Evolutionary conservation across 2,113 vertebrate genomes (phyloP), one percentile per base, ranked within the genome.

Genomic region (Lipophrys pholis): DNA sequence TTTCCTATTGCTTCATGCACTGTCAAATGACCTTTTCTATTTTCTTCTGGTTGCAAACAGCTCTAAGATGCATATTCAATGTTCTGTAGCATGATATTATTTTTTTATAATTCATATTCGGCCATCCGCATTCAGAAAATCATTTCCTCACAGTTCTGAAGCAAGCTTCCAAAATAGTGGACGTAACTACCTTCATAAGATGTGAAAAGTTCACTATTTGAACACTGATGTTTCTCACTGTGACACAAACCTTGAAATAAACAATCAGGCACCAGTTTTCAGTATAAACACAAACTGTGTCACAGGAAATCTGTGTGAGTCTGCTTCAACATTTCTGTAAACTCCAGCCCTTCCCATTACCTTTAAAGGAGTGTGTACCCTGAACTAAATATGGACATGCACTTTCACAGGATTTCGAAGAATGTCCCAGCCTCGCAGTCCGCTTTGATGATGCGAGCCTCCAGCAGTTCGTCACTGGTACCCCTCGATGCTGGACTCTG

Each of bases 331-430:
- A 40, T 93, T 92, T 95, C 69, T 93, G 78, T 91, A 91, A 92
- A 92, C 84, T 86, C 82, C 80, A 86, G 90, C 90, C 93, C 92
- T 90, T 89, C 95, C 94, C 92, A 94, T 95, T 96, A 94, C 96
- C 96, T 97, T 97, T 96, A 97, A 97, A 98, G 96, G 96, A 95
- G 95, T 92, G 94, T 95, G 93, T 93, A 95, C 88, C 94, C 93
- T 89, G 82, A 76, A 93, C 97, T 97, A 98, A 97, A 98, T 97
- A 97, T 98, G 97, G 97, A 94, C 96, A 97, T 96, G 94, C 83
- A 94, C 93, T 95, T 92, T 94, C 94, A 91, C 89, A 94, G 95
- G 95, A 97, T 96, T 98, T 94, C 91, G 80, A 96, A 95, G 96
- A 97, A 99, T 97, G 97, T 96, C 95, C 93, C 95, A 95, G 95